Percentiles rank a stretch among this genome's conserved stretches.
Evolutionary conservation across 1,140 invertebrate genomes (phyloP).

Genomic region (Ctenoplectra terminalis): DNA sequence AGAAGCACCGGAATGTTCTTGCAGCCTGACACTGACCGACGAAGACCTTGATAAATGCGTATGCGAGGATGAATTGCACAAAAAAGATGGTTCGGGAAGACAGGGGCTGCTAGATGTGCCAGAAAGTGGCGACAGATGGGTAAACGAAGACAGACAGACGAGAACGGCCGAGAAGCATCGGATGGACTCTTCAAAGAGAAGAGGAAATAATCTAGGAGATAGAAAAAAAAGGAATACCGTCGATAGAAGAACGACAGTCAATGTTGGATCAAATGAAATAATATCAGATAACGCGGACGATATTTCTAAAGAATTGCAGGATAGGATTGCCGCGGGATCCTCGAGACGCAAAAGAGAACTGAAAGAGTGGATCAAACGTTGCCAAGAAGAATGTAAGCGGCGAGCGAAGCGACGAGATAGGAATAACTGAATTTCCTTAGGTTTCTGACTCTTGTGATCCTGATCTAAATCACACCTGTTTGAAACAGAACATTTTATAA

Average conservation of each 20-base stretch:
- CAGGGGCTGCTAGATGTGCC: no score
- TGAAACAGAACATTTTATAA: not conserved
- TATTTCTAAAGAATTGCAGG: not conserved
- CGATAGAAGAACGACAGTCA: not conserved
- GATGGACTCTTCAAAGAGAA: not conserved
- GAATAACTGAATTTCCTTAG: not conserved
- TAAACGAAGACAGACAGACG: not conserved
- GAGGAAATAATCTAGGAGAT: no score
- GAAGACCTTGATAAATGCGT: not conserved
- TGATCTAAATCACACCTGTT: no score
- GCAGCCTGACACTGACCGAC: not conserved
- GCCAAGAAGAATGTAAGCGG: constrained; percentile 51
- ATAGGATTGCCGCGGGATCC: not conserved
- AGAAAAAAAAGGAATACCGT: not conserved
- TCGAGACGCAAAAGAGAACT: constrained; percentile 49
- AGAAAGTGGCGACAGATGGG: not conserved
- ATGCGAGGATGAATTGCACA: not conserved
- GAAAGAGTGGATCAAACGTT: constrained; percentile 64
- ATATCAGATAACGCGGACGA: not conserved
- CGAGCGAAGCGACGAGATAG: not conserved
- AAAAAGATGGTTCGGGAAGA: not conserved
- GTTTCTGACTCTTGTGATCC: not conserved
- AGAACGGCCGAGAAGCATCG: not conserved
- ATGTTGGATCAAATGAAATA: not conserved
- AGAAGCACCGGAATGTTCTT: not conserved